Base-by-base conservation (phyloP, 1,140 invertebrate species). In the Drusus annulatus region DNA sequence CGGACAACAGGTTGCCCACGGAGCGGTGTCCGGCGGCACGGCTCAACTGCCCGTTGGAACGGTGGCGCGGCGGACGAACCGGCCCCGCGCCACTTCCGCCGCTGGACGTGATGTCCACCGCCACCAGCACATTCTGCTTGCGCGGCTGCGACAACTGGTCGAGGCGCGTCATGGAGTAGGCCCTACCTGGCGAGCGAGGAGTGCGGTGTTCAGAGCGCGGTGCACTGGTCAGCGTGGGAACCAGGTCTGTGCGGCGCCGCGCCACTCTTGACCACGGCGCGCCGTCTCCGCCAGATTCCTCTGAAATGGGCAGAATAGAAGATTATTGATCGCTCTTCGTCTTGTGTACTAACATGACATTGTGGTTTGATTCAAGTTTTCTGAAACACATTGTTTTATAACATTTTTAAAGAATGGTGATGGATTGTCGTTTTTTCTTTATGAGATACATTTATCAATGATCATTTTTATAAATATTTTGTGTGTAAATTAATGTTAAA, bases 111-210 rank as follows among this genome's bases (percentile, higher is more conserved):
- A 84, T 87, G 87, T 85, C 85, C 50, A 85, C 85, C 91, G 90
- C 36, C 36, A 45, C 36, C 10, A 45, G 10, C 10, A 45, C 36
- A 10, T 10, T 45, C 36, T 45, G 36, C 36, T 45, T 45, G 79
- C 94, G 90, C 76, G 95, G 95, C 88, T 93, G 93, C 84, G 94
- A 91, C 88, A 96, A 91, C 86, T 94, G 93, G 92, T 97, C 96
- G 91, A 97, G 92, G 85, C 96, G 93, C 85, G 95, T 95, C 95
- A 97, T 96, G 86, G 96, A 97, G 90, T 95, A 95, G 85, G 96
- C 95, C 93, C 96, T 96, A 94, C 94, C 94, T 95, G 93, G 93
- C 86, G 93, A 93, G 85, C 92, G 91, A 85, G 91, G 91, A 85
- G 93, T 92, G 62, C 89, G 88, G 86, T 84, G 87, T 87, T 86